Percentiles rank a stretch among this genome's conserved stretches.
Evolutionary conservation across 2,888 invertebrate species (phyloP).

Genomic region (Merodon equestris): DNA sequence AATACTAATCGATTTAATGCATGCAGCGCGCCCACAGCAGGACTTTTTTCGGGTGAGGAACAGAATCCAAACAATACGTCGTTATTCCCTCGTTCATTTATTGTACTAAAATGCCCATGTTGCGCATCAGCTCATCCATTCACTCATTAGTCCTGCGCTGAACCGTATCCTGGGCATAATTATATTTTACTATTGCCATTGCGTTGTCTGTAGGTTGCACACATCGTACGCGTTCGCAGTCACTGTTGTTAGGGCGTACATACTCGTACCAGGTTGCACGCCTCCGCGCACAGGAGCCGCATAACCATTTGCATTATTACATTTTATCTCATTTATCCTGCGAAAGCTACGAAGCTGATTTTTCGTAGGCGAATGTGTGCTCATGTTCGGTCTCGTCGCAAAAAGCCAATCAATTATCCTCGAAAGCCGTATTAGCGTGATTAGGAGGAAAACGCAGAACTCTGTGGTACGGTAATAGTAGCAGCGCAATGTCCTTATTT

Average conservation of each 20-base stretch:
- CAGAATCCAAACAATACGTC: slow-evolving; percentile 6
- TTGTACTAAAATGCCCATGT: slow-evolving; percentile 30
- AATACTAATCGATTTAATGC: no score
- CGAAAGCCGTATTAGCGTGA: slow-evolving; percentile 53
- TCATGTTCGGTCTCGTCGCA: not conserved
- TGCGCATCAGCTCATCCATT: slow-evolving; percentile 42
- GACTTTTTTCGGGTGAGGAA: not conserved
- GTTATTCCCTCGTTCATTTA: slow-evolving; percentile 15
- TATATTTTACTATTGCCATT: slow-evolving; percentile 48
- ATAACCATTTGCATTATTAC: slow-evolving; percentile 59
- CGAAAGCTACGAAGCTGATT: slow-evolving; percentile 13
- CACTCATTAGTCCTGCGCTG: slow-evolving; percentile 44
- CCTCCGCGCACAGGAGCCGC: not conserved
- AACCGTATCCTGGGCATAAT: slow-evolving; percentile 37
- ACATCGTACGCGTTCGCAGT: no score
- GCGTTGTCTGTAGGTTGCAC: no score
- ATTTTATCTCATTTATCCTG: slow-evolving; percentile 48
- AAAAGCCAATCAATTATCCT: slow-evolving; percentile 63
- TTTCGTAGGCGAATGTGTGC: not conserved
- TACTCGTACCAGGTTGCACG: slow-evolving; percentile 21
- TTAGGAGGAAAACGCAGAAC: slow-evolving; percentile 40
- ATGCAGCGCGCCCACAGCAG: no score
- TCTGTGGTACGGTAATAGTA: slow-evolving; percentile 12
- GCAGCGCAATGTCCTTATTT: slow-evolving; percentile 7
- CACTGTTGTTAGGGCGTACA: slow-evolving; percentile 18